A percentile compares a stretch with the other conserved stretches of the same genome.
Evolutionary conservation across 2,888 invertebrate species (phyloP).

Genomic region (Isotomurus palustris): DNA sequence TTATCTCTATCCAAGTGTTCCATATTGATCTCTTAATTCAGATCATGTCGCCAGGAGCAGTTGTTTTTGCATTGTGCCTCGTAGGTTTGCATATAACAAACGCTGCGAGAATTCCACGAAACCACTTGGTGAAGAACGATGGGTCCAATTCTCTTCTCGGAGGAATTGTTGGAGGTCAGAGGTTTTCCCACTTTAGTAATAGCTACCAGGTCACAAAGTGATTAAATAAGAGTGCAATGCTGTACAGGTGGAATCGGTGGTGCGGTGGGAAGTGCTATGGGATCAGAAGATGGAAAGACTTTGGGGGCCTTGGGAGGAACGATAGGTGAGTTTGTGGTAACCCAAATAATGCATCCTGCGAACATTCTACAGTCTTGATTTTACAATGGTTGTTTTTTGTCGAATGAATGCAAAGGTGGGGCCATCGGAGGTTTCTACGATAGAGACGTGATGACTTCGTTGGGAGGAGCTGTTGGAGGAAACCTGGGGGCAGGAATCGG

Average conservation of each 20-base stretch:
- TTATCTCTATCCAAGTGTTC: too few relatives aligned
- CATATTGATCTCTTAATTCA: too few relatives aligned
- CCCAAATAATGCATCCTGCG: background rate
- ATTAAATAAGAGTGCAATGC: too few relatives aligned
- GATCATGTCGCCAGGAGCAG: too few relatives aligned
- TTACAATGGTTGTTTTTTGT: too few relatives aligned
- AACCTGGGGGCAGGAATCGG: slow-evolving; percentile 11
- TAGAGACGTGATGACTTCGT: background rate
- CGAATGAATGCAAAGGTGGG: slow-evolving; percentile 3
- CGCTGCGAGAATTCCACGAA: too few relatives aligned
- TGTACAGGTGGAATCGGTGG: slow-evolving; percentile 16
- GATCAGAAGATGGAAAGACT: background rate
- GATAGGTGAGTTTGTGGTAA: background rate
- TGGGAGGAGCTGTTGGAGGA: slow-evolving; percentile 10
- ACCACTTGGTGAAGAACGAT: too few relatives aligned
- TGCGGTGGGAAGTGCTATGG: slow-evolving; percentile 3
- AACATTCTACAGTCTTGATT: background rate
- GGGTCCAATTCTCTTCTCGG: slow-evolving; percentile 6
- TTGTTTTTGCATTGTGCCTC: too few relatives aligned
- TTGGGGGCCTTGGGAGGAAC: slow-evolving; percentile 11
- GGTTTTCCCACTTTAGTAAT: background rate
- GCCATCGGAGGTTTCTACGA: slow-evolving; percentile 9
- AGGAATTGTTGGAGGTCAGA: slow-evolving; percentile 8
- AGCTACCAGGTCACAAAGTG: background rate
- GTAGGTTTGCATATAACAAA: too few relatives aligned